Percentiles rank a stretch among this genome's conserved stretches.
phyloP scores from a whole-genome alignment of 1,140 invertebrate genomes.

The Eulimnadia texana region DNA sequence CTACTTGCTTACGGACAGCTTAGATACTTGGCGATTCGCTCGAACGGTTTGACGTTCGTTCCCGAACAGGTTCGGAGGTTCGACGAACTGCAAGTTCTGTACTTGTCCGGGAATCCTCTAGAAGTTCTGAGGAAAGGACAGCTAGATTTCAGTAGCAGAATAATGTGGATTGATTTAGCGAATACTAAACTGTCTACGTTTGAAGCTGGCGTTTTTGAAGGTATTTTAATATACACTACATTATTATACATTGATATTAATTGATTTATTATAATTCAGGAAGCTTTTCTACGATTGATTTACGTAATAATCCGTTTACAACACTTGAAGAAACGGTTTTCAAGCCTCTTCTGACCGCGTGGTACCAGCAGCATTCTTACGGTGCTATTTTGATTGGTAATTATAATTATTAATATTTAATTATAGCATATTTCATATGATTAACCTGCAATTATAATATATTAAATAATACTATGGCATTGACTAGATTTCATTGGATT shows the following conservation, averaged over 20 bases:
- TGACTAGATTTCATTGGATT: too few species aligned
- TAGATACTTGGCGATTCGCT: neutral
- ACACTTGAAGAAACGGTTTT: neutral
- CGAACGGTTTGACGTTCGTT: neutral
- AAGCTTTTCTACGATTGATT: neutral
- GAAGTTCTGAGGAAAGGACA: neutral
- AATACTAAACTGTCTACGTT: neutral
- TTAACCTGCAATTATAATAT: too few species aligned
- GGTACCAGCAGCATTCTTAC: neutral
- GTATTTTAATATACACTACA: neutral
- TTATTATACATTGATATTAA: too few species aligned
- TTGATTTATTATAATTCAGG: too few species aligned
- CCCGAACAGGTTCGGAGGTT: neutral
- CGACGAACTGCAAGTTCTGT: neutral
- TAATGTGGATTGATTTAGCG: neutral
- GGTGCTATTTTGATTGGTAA: too few species aligned
- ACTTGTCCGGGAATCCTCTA: neutral
- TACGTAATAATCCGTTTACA: neutral
- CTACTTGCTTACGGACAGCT: neutral
- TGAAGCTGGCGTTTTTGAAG: neutral
- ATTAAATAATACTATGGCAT: too few species aligned
- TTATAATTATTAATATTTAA: too few species aligned
- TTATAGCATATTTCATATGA: too few species aligned
- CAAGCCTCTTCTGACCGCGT: neutral
- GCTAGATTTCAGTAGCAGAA: neutral